Conservation (phyloP, 1,140 invertebrate genomes). For the Pseudomyrmex gracilis region DNA sequence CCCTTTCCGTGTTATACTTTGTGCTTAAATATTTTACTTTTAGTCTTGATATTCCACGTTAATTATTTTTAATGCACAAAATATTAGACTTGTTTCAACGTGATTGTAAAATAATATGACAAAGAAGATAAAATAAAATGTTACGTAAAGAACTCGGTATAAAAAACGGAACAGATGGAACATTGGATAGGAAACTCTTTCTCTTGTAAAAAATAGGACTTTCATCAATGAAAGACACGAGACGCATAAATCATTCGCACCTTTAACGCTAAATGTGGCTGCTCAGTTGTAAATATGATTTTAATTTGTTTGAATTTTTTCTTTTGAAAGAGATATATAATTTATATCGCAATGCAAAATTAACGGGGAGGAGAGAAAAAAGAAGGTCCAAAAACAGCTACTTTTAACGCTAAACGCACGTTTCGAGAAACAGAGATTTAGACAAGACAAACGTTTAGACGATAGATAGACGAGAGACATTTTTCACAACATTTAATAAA, state of each 20-base stretch:
- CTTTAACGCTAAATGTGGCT: background rate
- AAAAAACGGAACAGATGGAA: background rate
- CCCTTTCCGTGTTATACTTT: background rate
- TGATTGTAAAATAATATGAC: background rate
- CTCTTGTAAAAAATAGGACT: background rate
- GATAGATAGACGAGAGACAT: conserved; percentile 76
- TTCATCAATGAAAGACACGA: conserved; percentile 3
- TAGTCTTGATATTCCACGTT: background rate
- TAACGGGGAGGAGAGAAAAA: background rate
- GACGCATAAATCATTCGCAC: background rate
- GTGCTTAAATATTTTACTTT: conserved; percentile 11
- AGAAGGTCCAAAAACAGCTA: background rate
- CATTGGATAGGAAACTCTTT: background rate
- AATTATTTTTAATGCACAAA: background rate
- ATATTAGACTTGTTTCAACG: background rate
- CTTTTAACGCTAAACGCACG: conserved; percentile 3
- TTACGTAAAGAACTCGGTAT: background rate
- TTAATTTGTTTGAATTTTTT: background rate
- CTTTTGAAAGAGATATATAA: background rate
- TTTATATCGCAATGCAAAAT: background rate
- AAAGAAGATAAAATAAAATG: background rate
- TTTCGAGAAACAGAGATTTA: conserved; percentile 48
- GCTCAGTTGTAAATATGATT: background rate
- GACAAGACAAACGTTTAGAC: conserved; percentile 69
- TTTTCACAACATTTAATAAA: conserved; percentile 86